Evolutionary conservation across 2,888 invertebrate genomes (phyloP).

Genomic region (Habrosyne pyritoides): DNA sequence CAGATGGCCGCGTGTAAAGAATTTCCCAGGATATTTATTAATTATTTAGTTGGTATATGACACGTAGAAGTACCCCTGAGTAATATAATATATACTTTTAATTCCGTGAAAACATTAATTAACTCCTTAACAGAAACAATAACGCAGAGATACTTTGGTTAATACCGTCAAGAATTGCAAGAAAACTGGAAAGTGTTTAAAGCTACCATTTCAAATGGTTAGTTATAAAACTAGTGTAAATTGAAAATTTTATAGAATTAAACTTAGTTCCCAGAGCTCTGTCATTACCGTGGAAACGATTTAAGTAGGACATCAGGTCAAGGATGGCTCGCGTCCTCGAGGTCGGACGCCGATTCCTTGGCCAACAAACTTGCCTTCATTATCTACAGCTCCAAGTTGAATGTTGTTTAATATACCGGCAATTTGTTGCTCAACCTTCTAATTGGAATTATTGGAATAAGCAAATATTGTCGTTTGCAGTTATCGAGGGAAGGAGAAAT

Average conservation of each 20-base stretch:
- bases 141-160: too few relatives aligned
- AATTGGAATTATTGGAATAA: slow-evolving; percentile 23
- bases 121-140: too few relatives aligned
- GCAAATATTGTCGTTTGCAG: not conserved
- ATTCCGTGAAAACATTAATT: too few relatives aligned
- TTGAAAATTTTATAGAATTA: slow-evolving; percentile 30
- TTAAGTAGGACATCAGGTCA: slow-evolving; percentile 64
- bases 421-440: slow-evolving; percentile 32
- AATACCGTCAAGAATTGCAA: too few relatives aligned
- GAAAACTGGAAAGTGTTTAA: too few relatives aligned
- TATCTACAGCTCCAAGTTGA: slow-evolving; percentile 36
- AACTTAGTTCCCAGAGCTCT: slow-evolving; percentile 25
- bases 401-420: slow-evolving; percentile 33
- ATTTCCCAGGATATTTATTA: too few relatives aligned
- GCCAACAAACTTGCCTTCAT: slow-evolving; percentile 31
- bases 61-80: too few relatives aligned
- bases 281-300: slow-evolving; percentile 25
- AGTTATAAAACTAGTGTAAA: slow-evolving; percentile 8
- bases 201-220: too few relatives aligned
- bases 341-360: slow-evolving; percentile 30
- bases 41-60: too few relatives aligned
- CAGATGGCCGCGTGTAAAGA: too few relatives aligned
- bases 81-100: too few relatives aligned
- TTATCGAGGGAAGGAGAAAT: too few relatives aligned
- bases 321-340: slow-evolving; percentile 47